Conservation (phyloP, 2,888 invertebrate genomes). For the Clunio marinus region DNA sequence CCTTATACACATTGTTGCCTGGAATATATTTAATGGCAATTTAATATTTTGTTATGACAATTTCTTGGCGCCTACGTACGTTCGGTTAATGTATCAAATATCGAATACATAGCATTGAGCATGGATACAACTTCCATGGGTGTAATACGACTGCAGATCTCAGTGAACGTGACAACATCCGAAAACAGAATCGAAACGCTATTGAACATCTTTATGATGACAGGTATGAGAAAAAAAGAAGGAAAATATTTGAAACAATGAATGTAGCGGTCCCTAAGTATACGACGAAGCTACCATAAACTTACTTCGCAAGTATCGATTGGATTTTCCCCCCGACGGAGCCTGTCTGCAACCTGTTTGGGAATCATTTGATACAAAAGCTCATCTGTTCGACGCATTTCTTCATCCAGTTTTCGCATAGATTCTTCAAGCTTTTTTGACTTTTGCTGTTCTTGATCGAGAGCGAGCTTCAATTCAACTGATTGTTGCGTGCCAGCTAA, state of each 20-base stretch:
- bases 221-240: too few relatives aligned
- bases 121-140: constrained; percentile 98
- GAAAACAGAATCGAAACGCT: constrained; percentile 95
- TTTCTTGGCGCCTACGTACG: too few relatives aligned
- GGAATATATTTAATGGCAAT: background rate
- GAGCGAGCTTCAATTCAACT: constrained; percentile 88
- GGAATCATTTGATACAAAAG: constrained; percentile 98
- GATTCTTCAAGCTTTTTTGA: constrained; percentile 94
- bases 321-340: constrained; percentile 90
- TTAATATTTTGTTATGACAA: too few relatives aligned
- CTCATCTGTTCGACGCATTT: constrained; percentile 93
- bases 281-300: background rate
- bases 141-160: constrained; percentile 91
- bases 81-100: constrained; percentile 91
- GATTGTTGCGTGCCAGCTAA: constrained; percentile 96
- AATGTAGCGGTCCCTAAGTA: too few relatives aligned
- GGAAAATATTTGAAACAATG: too few relatives aligned
- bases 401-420: constrained; percentile 91
- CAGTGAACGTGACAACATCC: constrained; percentile 96
- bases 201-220: constrained; percentile 79
- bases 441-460: constrained; percentile 96
- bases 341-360: constrained; percentile 90
- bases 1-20: constrained; percentile 87
- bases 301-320: constrained; percentile 93
- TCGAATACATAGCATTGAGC: constrained; percentile 96